Percentiles rank a stretch among this genome's conserved stretches.
Evolutionary conservation across 2,888 invertebrate genomes (phyloP).

Genomic region (Cynaeus angustus): DNA sequence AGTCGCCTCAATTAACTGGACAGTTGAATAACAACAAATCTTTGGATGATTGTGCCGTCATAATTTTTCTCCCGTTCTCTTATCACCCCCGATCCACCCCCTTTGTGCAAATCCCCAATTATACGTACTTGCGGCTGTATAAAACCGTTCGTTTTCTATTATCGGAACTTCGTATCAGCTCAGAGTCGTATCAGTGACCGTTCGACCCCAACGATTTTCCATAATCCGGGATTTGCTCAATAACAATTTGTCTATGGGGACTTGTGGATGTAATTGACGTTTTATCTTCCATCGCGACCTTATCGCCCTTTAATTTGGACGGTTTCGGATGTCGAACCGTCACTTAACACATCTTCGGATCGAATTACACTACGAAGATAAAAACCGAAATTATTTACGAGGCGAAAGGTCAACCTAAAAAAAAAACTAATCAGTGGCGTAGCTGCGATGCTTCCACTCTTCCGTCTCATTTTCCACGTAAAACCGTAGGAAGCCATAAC

Average conservation of each 20-base stretch:
- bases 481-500: slow-evolving; percentile 10
- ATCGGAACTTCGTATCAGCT: slow-evolving; percentile 53
- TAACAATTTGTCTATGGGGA: slow-evolving; percentile 67
- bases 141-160: slow-evolving; percentile 39
- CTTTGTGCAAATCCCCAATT: slow-evolving; percentile 21
- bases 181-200: slow-evolving; percentile 52
- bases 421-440: background rate
- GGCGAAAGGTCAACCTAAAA: background rate
- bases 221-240: slow-evolving; percentile 66
- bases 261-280: slow-evolving; percentile 62
- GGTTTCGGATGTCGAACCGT: slow-evolving; percentile 34
- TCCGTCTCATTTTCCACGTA: background rate
- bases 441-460: background rate
- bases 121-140: slow-evolving; percentile 17
- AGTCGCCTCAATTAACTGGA: too few relatives aligned
- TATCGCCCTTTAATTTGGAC: slow-evolving; percentile 56
- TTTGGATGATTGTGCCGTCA: too few relatives aligned
- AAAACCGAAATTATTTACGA: slow-evolving; percentile 18
- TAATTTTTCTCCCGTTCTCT: too few relatives aligned
- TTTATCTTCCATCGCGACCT: slow-evolving; percentile 60
- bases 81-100: slow-evolving; percentile 1
- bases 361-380: slow-evolving; percentile 11
- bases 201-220: slow-evolving; percentile 63
- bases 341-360: slow-evolving; percentile 40
- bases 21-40: too few relatives aligned